phyloP scores from a whole-genome alignment of 2,888 invertebrate species.

The Noctua comes region DNA sequence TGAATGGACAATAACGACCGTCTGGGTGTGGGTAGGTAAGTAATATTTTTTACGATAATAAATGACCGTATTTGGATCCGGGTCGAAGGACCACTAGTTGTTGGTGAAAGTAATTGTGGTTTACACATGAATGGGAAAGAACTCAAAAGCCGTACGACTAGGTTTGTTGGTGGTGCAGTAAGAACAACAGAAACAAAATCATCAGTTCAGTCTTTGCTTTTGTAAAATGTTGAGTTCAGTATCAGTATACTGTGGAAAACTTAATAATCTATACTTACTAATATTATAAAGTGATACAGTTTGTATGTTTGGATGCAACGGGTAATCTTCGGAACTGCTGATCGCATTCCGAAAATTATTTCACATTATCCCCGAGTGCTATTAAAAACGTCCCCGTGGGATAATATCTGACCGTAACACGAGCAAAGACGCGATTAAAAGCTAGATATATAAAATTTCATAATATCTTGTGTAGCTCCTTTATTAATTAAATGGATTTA shows the following conservation, averaged over 20 bases:
- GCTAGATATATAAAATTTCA: neutral
- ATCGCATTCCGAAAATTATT: neutral
- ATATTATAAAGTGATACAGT: neutral
- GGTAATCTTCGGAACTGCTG: neutral
- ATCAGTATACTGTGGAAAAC: neutral
- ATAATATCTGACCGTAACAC: neutral
- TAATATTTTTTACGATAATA: neutral
- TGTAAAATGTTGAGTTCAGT: neutral
- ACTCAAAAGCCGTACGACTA: neutral
- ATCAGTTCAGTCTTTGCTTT: neutral
- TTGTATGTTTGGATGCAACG: neutral
- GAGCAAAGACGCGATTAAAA: neutral
- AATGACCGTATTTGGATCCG: neutral
- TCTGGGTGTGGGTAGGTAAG: neutral
- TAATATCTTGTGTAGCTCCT: slow-evolving; percentile 5
- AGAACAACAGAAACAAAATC: too few species aligned
- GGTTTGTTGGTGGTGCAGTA: neutral
- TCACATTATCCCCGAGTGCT: neutral
- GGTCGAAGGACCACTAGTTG: neutral
- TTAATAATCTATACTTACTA: neutral
- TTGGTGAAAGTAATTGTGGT: neutral
- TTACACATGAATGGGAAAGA: neutral
- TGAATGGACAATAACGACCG: neutral
- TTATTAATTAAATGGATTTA: slow-evolving; percentile 8
- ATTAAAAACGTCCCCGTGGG: neutral